Evolutionary conservation across 2,888 invertebrate genomes (phyloP).

Genomic region (Aproaerema taeniolella): DNA sequence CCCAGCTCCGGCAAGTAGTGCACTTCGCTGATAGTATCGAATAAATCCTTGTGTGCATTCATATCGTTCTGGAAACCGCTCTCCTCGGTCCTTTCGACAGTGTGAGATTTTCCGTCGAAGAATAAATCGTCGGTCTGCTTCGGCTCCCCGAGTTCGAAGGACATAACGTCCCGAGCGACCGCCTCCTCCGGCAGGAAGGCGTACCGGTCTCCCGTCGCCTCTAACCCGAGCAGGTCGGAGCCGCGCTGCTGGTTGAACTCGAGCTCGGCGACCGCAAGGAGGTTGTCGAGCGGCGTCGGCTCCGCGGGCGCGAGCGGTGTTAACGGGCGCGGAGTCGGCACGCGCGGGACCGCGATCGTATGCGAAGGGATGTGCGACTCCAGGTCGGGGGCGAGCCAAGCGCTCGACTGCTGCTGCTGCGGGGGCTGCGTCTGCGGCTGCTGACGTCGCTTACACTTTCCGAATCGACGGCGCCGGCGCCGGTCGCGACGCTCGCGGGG

Average conservation of each 20-base stretch:
- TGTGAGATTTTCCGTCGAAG: conserved; percentile 46
- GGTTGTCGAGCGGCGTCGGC: conserved; percentile 78
- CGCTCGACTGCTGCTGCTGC: conserved; percentile 27
- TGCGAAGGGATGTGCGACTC: conserved; percentile 80
- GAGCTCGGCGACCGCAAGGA: conserved; percentile 80
- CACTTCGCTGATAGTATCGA: conserved; percentile 68
- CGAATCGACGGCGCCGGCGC: conserved; percentile 30
- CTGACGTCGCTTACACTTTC: conserved; percentile 30
- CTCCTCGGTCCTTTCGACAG: conserved; percentile 37
- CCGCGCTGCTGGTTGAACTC: conserved; percentile 79
- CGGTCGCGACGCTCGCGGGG: conserved; percentile 33
- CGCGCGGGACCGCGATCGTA: conserved; percentile 74
- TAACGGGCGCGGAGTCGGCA: conserved; percentile 32
- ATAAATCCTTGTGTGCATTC: conserved; percentile 61
- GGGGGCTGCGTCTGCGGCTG: no score
- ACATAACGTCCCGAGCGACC: conserved; percentile 57
- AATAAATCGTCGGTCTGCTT: conserved; percentile 54
- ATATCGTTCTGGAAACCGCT: conserved; percentile 49
- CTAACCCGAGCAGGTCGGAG: conserved; percentile 46
- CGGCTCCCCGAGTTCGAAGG: conserved; percentile 56
- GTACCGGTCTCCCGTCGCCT: conserved; percentile 38
- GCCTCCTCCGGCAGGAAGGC: conserved; percentile 54
- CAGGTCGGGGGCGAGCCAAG: conserved; percentile 70
- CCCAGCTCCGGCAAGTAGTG: conserved; percentile 66
- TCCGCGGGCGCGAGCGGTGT: conserved; percentile 34